Evolutionary conservation across 2,888 invertebrate species (phyloP).

Genomic region (Erpobdella octoculata): DNA sequence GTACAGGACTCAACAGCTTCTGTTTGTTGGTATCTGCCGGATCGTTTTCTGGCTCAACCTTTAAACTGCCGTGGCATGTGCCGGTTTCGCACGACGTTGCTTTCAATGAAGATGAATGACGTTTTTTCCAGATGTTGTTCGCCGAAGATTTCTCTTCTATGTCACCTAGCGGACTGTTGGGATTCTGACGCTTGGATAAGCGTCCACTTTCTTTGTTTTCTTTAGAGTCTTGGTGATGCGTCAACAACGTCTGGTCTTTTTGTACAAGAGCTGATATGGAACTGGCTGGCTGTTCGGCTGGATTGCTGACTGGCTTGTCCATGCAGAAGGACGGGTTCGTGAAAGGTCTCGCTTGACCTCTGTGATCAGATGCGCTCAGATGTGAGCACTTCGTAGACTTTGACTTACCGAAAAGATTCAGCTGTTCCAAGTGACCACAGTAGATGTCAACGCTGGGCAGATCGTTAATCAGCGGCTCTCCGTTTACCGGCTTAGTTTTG

Average conservation of each 20-base stretch:
- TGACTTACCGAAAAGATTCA: neutral
- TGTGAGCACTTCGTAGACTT: neutral
- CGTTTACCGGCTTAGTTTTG: neutral
- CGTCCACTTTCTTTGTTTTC: too few species aligned
- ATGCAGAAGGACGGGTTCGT: conserved; percentile 20
- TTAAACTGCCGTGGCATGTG: too few species aligned
- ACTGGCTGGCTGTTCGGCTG: neutral
- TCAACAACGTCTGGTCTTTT: neutral
- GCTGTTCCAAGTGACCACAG: neutral
- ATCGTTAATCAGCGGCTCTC: neutral
- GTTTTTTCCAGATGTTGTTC: conserved; percentile 6
- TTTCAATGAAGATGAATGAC: neutral
- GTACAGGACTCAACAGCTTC: neutral
- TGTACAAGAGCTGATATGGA: neutral
- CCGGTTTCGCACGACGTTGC: neutral
- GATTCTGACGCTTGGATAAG: too few species aligned
- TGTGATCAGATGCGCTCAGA: neutral
- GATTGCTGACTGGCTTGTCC: neutral
- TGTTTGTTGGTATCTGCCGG: neutral
- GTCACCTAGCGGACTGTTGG: too few species aligned
- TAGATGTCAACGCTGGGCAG: neutral
- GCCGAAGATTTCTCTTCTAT: neutral
- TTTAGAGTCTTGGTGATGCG: neutral
- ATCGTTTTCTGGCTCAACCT: neutral
- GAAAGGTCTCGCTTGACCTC: conserved; percentile 1